Base-by-base conservation (phyloP, 1,140 invertebrate species). In the Neodiprion lecontei region DNA sequence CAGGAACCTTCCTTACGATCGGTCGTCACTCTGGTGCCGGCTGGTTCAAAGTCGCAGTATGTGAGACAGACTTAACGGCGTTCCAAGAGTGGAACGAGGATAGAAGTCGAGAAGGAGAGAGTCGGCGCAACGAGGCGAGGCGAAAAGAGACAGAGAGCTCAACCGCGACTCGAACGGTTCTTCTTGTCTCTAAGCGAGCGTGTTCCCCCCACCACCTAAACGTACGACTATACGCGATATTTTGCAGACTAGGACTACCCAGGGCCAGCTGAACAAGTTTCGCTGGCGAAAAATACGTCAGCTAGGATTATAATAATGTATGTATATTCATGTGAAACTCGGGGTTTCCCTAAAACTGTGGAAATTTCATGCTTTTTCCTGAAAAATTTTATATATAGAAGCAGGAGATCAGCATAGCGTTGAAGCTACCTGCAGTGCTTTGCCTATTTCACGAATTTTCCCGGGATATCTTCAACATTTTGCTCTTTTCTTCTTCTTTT, bases 351-450 rank as follows among this genome's bases (percentile, higher is more conserved):
- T 82, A 81, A 84, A 83, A 81, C 79, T 79, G 80, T 81, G 79
- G 79, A 85, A 85, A 85, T 86, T 86, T 85, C 84, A 83, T 81
- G 85, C 84, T 86, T 86, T 86, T 86, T 83, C 84, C 84, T 86
- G 85, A 86, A 86, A 86, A 86, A 85, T 86, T 85, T 86, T 86
- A 86, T 85, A 86, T 86, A 86, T 86, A 82, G 85, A 86, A 86
- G 79, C 85, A 86, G 85, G 85, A 86, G 84, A 86, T 77, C 84
- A 86, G 85, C 80, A 86, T 74, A 72, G 80, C 75, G 77, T 78
- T 77, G 83, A 82, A 85, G 84, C 83, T 80, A 79, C 76, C 75
- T 76, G 72, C 79, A 78, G 76, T 76, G 71, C 77, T 79, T 79
- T 77, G 81, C 81, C 81, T 84, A 84, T 84, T 84, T 84, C 82